Evolutionary conservation across 2,888 invertebrate genomes (phyloP).

Genomic region (Ceriagrion tenellum): DNA sequence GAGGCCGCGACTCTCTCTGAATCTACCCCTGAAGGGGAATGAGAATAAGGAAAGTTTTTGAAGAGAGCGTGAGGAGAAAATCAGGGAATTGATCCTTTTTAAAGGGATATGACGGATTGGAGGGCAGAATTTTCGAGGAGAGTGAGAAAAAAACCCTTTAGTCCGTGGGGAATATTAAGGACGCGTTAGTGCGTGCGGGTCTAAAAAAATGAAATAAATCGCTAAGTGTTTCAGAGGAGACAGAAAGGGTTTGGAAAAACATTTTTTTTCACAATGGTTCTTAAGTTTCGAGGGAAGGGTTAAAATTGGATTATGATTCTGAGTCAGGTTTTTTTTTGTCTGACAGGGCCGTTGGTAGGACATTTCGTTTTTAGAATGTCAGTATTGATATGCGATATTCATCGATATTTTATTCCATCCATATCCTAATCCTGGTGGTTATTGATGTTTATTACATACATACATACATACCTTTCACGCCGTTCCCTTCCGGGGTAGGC

Average conservation of each 20-base stretch:
- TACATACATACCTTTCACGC: no score
- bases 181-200: not conserved
- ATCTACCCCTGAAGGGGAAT: not conserved
- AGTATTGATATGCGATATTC: no score
- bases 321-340: no score
- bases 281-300: not conserved
- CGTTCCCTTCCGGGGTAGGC: no score
- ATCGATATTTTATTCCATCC: no score
- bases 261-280: not conserved
- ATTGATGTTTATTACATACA: no score
- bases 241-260: not conserved
- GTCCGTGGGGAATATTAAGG: not conserved
- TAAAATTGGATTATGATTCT: slow-evolving; percentile 18
- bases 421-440: no score
- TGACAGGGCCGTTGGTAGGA: not conserved
- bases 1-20: not conserved
- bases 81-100: not conserved
- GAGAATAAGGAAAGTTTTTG: not conserved
- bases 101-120: not conserved
- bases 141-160: not conserved
- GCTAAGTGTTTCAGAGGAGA: not conserved
- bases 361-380: no score
- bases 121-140: not conserved
- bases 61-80: not conserved
- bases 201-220: not conserved